Evolutionary conservation across 2,888 invertebrate species (phyloP).

Genomic region (Coenonympha arcania): DNA sequence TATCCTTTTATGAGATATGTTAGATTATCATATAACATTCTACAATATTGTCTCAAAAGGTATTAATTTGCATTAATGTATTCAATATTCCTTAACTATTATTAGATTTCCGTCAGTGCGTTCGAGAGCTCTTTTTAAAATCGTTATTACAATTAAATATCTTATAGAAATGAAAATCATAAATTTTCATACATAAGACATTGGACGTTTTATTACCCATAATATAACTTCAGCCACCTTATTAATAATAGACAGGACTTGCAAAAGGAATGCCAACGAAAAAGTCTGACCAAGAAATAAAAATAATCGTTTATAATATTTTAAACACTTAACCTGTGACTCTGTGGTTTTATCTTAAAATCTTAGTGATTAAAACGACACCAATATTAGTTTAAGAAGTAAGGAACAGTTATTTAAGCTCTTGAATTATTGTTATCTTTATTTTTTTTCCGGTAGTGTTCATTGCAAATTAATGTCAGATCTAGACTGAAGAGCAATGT

Average conservation of each 20-base stretch:
- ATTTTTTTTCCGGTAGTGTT: too few relatives aligned
- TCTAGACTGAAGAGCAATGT: too few relatives aligned
- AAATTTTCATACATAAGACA: conserved; percentile 14
- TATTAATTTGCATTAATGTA: conserved; percentile 6
- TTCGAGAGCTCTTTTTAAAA: not conserved
- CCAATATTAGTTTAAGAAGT: too few relatives aligned
- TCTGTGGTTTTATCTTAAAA: too few relatives aligned
- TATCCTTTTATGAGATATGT: conserved; percentile 16
- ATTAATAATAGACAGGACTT: not conserved
- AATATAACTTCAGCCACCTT: not conserved
- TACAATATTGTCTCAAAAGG: conserved; percentile 13
- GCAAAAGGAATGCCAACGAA: not conserved
- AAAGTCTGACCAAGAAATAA: too few relatives aligned
- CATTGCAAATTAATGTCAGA: too few relatives aligned
- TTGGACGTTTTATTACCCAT: not conserved
- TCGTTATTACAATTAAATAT: not conserved
- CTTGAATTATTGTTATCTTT: too few relatives aligned
- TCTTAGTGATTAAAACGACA: too few relatives aligned
- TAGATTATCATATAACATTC: conserved; percentile 2
- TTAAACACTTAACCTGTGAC: not conserved
- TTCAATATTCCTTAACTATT: not conserved
- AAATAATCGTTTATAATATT: not conserved
- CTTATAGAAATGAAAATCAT: conserved; percentile 9
- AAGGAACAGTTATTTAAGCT: too few relatives aligned
- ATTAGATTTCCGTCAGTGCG: not conserved